phyloP scores from a whole-genome alignment of 2,888 invertebrate species.

The Stramonita haemastoma region DNA sequence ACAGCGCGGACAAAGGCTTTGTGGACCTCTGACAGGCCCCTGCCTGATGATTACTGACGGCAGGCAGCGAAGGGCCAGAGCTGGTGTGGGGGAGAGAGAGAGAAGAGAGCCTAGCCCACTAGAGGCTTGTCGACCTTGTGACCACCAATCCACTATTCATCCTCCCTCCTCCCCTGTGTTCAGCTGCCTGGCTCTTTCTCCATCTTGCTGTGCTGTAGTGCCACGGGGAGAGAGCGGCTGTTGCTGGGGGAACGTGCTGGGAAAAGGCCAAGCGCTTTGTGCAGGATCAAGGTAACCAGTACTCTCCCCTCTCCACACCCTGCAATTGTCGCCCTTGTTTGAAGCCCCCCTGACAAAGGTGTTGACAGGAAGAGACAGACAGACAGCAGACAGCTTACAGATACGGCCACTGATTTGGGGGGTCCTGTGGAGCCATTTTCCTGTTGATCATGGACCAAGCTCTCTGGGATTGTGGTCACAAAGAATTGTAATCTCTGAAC shows the following conservation, averaged over 20 bases:
- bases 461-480: too few relatives aligned
- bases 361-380: not conserved
- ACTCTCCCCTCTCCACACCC: not conserved
- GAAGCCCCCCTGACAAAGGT: not conserved
- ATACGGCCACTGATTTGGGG: not conserved
- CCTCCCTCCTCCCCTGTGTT: not conserved
- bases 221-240: not conserved
- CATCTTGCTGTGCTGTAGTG: not conserved
- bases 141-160: not conserved
- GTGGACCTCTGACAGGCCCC: not conserved
- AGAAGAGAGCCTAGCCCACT: not conserved
- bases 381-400: not conserved
- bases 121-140: conserved; percentile 16
- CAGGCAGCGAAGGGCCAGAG: not conserved
- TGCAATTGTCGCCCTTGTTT: conserved; percentile 10
- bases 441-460: too few relatives aligned
- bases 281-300: conserved; percentile 18
- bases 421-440: too few relatives aligned
- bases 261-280: conserved; percentile 26
- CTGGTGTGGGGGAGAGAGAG: too few relatives aligned
- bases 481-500: too few relatives aligned
- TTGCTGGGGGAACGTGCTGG: not conserved
- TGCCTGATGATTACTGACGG: not conserved
- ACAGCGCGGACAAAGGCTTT: conserved; percentile 26
- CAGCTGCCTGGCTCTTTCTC: not conserved